Conservation (phyloP, 1,140 invertebrate genomes). For the Teleopsis dalmanni region DNA sequence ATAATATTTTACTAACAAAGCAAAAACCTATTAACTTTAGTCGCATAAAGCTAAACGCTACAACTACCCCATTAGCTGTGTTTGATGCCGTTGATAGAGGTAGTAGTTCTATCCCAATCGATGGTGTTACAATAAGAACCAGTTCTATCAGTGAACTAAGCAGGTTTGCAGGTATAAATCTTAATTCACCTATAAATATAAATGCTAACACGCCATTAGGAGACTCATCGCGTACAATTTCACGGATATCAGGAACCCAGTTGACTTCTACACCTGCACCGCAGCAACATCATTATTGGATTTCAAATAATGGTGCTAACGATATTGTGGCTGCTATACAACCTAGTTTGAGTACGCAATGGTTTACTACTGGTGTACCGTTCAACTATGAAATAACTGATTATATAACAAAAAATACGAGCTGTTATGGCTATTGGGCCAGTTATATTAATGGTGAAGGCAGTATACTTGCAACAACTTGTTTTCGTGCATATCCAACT, state of each 20-base stretch:
- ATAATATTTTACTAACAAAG: slow-evolving; percentile 26
- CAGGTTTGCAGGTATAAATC: neutral
- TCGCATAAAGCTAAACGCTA: slow-evolving; percentile 12
- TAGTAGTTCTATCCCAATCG: slow-evolving; percentile 14
- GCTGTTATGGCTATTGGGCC: slow-evolving; percentile 40
- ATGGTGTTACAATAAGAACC: neutral
- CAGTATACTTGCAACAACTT: slow-evolving; percentile 37
- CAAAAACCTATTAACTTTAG: slow-evolving; percentile 28
- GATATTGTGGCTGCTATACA: slow-evolving; percentile 28
- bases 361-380: slow-evolving; percentile 37
- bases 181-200: neutral
- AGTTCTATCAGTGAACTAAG: neutral
- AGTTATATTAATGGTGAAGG: slow-evolving; percentile 30
- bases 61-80: slow-evolving; percentile 23
- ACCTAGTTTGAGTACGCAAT: slow-evolving; percentile 21
- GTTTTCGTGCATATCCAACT: slow-evolving; percentile 48
- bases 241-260: neutral
- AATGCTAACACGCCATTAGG: neutral
- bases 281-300: slow-evolving; percentile 20
- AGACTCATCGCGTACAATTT: neutral
- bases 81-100: slow-evolving; percentile 21
- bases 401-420: slow-evolving; percentile 21
- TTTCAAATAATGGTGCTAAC: slow-evolving; percentile 27
- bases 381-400: slow-evolving; percentile 29
- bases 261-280: neutral